phyloP scores from a whole-genome alignment of 2,797 vertebrate species.

The Poeciliopsis gracilis region DNA sequence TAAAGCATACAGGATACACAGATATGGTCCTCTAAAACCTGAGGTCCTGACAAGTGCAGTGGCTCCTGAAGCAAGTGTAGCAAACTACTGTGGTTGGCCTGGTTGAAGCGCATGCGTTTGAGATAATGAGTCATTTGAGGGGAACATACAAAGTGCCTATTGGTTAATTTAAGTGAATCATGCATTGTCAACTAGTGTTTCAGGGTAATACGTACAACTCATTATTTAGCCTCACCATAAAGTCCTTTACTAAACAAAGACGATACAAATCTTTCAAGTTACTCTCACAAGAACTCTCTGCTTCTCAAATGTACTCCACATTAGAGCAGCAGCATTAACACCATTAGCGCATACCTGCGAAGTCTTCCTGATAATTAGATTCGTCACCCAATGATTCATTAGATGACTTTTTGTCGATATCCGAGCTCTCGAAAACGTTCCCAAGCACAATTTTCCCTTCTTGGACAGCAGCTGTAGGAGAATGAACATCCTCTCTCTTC shows the following conservation, averaged over 20 bases:
- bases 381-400: conserved; percentile 37
- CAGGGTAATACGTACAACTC: not conserved
- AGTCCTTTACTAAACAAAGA: not conserved
- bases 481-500: not conserved
- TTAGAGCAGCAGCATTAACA: not conserved
- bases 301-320: not conserved
- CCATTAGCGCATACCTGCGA: conserved; percentile 34
- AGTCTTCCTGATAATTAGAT: conserved; percentile 56
- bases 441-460: conserved; percentile 64
- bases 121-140: not conserved
- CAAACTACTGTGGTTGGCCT: not conserved
- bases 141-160: not conserved
- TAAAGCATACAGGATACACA: not conserved
- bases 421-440: not conserved
- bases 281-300: not conserved
- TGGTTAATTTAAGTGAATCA: not conserved
- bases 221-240: not conserved
- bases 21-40: not conserved
- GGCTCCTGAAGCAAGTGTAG: not conserved
- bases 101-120: not conserved
- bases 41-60: not conserved
- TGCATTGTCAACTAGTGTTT: not conserved
- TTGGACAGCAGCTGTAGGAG: not conserved
- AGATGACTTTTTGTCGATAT: not conserved
- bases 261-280: not conserved